Base-by-base conservation (phyloP, 2,888 invertebrate species). In the Tetrapedia diversipes region DNA sequence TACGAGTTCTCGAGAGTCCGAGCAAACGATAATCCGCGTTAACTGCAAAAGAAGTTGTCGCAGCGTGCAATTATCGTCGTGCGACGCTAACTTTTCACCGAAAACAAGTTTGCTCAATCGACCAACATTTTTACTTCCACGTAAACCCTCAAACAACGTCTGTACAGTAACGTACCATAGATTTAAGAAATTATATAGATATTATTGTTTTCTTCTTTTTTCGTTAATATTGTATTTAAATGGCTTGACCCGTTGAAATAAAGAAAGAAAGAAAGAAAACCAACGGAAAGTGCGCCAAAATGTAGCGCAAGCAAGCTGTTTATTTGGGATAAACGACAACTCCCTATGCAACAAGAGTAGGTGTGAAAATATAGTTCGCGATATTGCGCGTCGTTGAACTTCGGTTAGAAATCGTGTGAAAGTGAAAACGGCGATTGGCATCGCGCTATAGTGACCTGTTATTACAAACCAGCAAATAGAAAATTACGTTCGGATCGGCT, bases 351-450 rank as follows among this genome's bases (percentile, higher is more conserved):
- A 43, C 0, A 19, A 10, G 27, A 53, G 51, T 39, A 32, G n/a
- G n/a, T n/a, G n/a, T 29, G 63, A 22, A n/a, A n/a, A n/a, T n/a
- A 61, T 41, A 41, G 27, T n/a, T 34, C 24, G 24, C 29, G 54
- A 47, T 39, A 19, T 19, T 11, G 32, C 43, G 19, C 66, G 60
- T 51, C 54, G 64, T 76, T 77, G 75, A 84, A 75, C 82, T 82
- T 79, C 73, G 65, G 29, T 19, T 81, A 77, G 84, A 85, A 85
- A 85, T 82, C 85, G 80, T 73, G 82, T 68, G 85, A 85, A 85
- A 85, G 85, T 83, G 85, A 85, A 85, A 85, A 82, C 76, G 53
- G 6, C 22, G 67, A 70, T 79, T 67, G 71, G n/a, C 73, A 57
- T 61, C 49, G 57, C 7, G 57, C 43, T 16, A 14, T 32, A 45